Evolutionary conservation across 2,888 invertebrate genomes (phyloP), one percentile per base, ranked within the genome.

Genomic region (Phengaris alcon): DNA sequence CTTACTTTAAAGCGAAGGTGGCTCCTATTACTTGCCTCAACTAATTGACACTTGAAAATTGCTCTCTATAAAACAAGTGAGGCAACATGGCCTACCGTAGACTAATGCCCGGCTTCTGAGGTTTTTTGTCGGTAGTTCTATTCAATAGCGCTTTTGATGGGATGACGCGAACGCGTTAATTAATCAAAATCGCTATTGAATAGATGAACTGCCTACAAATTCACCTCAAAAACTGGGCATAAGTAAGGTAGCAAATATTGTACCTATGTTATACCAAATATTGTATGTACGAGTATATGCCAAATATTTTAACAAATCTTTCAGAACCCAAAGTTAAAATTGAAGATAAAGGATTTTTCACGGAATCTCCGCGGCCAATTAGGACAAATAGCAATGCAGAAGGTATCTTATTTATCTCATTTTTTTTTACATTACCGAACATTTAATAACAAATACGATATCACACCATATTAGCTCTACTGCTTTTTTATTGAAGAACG

Each of bases 311-410:
- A 48, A 48, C 48, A 48, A 48, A 6, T 7, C 73, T 82, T 85
- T 82, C 87, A 94, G 94, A 91, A 81, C 91, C 94, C 2, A 91
- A 92, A 83, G 83, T 91, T 73, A 91, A 93, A 82, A 88, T 94
- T 77, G 93, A 93, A 79, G 93, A 93, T 74, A 93, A 93, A 79
- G 85, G 85, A 44, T 92, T 88, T 79, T 90, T 86, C 79, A 88
- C 82, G 75, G 92, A 93, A 79, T 80, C 87, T 12, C 81, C 90
- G 4, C 92, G 90, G 81, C 83, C 86, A 76, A 85, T 88, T 76
- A 84, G 90, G 81, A 84, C 87, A 48, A 89, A 88, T 79, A 93
- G 91, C 81, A 84, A 90, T 78, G 90, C 91, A 82, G 79, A 87
- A 79, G 90, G 92, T 90, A 81, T 81, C 69, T 9, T 8, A 6